phyloP scores from a whole-genome alignment of 2,888 invertebrate species.

The Apamea crenata region DNA sequence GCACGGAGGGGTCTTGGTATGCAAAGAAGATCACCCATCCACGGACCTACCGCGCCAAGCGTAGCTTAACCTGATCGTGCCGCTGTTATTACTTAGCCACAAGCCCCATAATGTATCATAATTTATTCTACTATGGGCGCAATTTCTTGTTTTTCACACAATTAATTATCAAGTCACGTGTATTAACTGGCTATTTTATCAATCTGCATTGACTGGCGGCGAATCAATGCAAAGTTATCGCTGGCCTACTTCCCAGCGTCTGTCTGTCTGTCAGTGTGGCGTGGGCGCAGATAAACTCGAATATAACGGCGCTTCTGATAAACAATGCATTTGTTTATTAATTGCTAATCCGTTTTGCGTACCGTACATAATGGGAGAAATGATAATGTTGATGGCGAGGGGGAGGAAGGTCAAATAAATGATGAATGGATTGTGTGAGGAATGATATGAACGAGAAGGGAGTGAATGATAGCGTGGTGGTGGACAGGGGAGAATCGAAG shows the following conservation, averaged over 20 bases:
- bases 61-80: no score
- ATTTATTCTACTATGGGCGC: background rate
- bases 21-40: no score
- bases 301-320: conserved; percentile 42
- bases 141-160: conserved; percentile 11
- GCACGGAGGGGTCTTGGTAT: no score
- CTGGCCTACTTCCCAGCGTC: conserved; percentile 63
- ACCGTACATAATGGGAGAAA: background rate
- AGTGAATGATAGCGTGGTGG: no score
- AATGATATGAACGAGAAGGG: no score
- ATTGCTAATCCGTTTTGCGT: conserved; percentile 51
- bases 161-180: conserved; percentile 21
- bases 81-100: no score
- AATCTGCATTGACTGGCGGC: conserved; percentile 52
- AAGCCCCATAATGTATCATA: no score
- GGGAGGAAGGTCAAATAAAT: background rate
- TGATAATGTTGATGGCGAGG: background rate
- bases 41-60: no score
- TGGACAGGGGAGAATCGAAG: no score
- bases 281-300: conserved; percentile 62
- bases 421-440: background rate
- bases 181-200: conserved; percentile 17
- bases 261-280: conserved; percentile 48
- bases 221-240: conserved; percentile 64
- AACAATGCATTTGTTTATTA: conserved; percentile 52